Evolutionary conservation across 2,113 vertebrate species (phyloP), one percentile per base, ranked within the genome.

Genomic region (Cochlearius cochlearius): DNA sequence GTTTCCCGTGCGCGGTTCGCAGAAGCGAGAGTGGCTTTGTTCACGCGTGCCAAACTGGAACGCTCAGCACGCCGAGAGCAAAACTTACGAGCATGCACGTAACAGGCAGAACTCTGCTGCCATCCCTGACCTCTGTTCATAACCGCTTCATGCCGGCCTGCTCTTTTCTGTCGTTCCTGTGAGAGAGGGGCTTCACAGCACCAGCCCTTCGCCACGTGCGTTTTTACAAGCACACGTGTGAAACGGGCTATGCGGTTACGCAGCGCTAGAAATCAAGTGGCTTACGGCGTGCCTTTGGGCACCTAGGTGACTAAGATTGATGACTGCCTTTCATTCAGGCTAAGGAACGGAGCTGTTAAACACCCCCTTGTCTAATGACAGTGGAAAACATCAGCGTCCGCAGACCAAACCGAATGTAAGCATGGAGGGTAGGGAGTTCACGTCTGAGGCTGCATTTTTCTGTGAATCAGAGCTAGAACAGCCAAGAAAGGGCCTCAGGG

Each of bases 1-100:
- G 50, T 10, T 8, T 13, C 4, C 50, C 27, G 20, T 9, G 53
- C 17, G 19, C 36, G 12, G 43, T 6, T 27, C 16, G 59, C 59
- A 8, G 64, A 14, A 32, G 43, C 21, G 7, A 18, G 63, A 5
- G 52, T 4, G 41, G 43, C 38, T 22, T 20, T 7, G 49, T 18
- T 36, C 12, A 1, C 3, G 32, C 5, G 4, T 9, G 0, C 13
- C 6, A 3, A 39, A 6, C 15, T 4, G 8, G 2, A 5, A 1
- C 0, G 29, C 26, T 8, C 4, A 50, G 38, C 56, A 1, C 20
- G 2, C 38, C 41, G 41, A 15, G 41, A 43, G 34, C 22, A 5
- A 4, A 38, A 16, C 10, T 30, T 2, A 6, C 14, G 45, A 15
- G 4, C 34, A 3, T 1, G 62, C 1, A 6, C 4, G 1, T 1